Evolutionary conservation across 2,888 invertebrate genomes (phyloP).

Genomic region (Marronus borbonicus): DNA sequence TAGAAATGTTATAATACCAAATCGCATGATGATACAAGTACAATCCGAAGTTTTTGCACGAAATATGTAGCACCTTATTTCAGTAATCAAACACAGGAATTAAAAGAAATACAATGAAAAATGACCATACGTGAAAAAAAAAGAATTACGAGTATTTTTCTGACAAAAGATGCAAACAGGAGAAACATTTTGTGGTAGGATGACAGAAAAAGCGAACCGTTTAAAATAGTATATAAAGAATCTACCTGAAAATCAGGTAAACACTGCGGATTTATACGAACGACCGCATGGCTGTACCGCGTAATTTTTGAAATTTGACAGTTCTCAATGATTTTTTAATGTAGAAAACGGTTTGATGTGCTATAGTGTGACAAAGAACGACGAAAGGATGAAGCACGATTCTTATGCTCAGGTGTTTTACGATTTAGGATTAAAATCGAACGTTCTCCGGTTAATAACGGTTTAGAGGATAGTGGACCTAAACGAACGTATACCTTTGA

Average conservation of each 20-base stretch:
- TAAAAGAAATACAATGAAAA: conserved; percentile 22
- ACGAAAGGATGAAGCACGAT: not conserved
- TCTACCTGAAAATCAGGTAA: conserved; percentile 50
- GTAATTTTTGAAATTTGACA: conserved; percentile 46
- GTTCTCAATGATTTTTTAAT: conserved; percentile 14
- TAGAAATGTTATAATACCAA: no score
- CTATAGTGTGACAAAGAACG: conserved; percentile 1
- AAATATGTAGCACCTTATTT: no score
- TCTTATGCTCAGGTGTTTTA: conserved; percentile 47
- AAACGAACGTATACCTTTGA: conserved; percentile 21
- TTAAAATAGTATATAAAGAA: conserved; percentile 17
- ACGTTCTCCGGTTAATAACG: conserved; percentile 32
- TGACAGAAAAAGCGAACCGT: conserved; percentile 17
- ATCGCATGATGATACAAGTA: no score
- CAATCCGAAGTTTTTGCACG: no score
- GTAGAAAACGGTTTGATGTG: not conserved
- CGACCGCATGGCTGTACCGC: conserved; percentile 21
- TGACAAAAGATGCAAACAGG: conserved; percentile 31
- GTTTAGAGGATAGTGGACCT: conserved; percentile 27
- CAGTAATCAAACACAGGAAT: not conserved
- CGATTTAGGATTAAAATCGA: conserved; percentile 43
- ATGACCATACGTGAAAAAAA: conserved; percentile 28
- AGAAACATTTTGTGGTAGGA: conserved; percentile 26
- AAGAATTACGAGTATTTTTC: conserved; percentile 13
- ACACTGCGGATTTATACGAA: conserved; percentile 33